These are phyloP conservation scores for Pedetes capensis DNA, from an alignment of 2,113 vertebrate genomes.

Conservation along the genomic window DNA sequence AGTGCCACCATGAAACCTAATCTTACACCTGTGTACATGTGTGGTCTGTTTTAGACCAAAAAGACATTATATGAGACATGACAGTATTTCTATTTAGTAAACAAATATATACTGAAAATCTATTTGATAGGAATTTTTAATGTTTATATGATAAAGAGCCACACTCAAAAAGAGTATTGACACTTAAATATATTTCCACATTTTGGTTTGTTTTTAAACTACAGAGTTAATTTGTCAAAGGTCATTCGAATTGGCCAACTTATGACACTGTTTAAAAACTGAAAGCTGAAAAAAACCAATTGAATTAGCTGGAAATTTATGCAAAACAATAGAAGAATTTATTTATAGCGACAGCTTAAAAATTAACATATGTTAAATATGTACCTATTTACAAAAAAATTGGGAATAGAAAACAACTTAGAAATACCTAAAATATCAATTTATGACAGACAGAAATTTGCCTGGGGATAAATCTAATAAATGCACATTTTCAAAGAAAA, in stretches of 20 bases:
- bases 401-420: neutral
- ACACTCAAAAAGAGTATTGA: constrained; percentile 18
- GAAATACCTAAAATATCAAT: neutral
- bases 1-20: neutral
- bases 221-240: neutral
- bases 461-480: neutral
- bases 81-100: neutral
- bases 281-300: neutral
- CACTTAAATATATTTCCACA: neutral
- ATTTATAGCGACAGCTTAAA: neutral
- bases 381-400: neutral
- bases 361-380: neutral
- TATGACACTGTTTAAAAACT: neutral
- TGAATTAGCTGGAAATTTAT: neutral
- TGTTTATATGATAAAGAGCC: neutral
- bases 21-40: neutral
- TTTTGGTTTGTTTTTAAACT: constrained; percentile 2
- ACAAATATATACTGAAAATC: neutral
- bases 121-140: neutral
- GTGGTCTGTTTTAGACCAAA: neutral
- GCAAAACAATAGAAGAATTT: neutral
- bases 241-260: neutral
- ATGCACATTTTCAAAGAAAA: neutral
- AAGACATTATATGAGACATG: neutral
- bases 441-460: neutral